Conservation (phyloP, 1,140 invertebrate species). For the Zaprionus camerounensis region DNA sequence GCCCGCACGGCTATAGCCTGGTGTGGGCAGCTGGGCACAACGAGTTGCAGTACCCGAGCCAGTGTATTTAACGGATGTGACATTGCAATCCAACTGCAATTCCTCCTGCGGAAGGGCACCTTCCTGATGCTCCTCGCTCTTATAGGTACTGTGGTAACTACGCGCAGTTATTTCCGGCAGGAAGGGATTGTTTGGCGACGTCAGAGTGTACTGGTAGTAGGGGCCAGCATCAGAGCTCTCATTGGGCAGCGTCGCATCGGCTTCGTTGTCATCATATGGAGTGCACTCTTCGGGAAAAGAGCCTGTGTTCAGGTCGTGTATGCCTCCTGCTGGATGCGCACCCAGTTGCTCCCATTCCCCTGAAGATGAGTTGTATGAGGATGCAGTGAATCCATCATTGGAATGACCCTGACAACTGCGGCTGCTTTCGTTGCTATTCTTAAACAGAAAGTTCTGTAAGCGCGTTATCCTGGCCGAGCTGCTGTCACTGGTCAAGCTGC, state of each 20-base stretch:
- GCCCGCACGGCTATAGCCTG: conserved; percentile 71
- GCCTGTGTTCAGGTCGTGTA: conserved; percentile 60
- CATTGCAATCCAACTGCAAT: conserved; percentile 57
- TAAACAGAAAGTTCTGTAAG: conserved; percentile 79
- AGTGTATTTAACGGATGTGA: conserved; percentile 57
- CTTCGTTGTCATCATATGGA: conserved; percentile 53
- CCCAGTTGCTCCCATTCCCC: conserved; percentile 80
- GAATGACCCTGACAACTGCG: conserved; percentile 76
- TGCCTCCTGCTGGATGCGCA: conserved; percentile 46
- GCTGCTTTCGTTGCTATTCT: conserved; percentile 79
- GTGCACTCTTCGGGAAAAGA: conserved; percentile 70
- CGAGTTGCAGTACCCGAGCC: conserved; percentile 40
- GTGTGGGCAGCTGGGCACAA: conserved; percentile 70
- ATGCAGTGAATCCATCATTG: conserved; percentile 78
- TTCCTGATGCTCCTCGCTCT: conserved; percentile 52
- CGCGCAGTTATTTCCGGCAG: conserved; percentile 79
- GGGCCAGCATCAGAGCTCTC: conserved; percentile 53
- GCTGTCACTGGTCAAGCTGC: conserved; percentile 78
- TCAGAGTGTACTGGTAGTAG: conserved; percentile 80
- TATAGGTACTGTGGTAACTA: conserved; percentile 75
- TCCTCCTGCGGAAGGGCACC: conserved; percentile 36
- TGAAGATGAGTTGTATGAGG: conserved; percentile 78
- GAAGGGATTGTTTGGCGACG: conserved; percentile 82
- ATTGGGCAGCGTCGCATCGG: conserved; percentile 43
- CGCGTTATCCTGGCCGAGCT: conserved; percentile 74